Base-by-base conservation (phyloP, 1,140 invertebrate species). In the Acromyrmex echinatior region DNA sequence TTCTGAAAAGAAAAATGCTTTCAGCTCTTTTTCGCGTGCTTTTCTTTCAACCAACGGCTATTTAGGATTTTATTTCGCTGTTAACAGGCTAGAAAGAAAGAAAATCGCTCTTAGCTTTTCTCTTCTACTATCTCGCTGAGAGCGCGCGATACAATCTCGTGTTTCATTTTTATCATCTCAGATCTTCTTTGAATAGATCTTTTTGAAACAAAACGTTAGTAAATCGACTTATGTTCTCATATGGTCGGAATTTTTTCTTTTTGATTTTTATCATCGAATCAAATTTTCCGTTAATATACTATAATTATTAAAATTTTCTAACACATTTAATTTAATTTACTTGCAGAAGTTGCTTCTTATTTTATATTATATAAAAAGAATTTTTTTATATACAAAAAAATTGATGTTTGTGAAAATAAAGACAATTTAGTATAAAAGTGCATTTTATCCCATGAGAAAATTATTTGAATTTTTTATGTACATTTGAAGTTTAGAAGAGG, bases 41-140 rank as follows among this genome's bases (percentile, higher is more conserved):
- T 84, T 53, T 21, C 70, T 74, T 31, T 18, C 39, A 81, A n/a
- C 25, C 68, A 21, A 28, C 53, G 56, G 53, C 66, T 81, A 74
- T 49, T 82, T 74, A 74, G 56, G 56, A 74, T 84, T 62, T 84
- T 76, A 62, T 74, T 76, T 84, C 70, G 39, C 62, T 60, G 70
- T 39, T 10, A 25, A 49, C 70, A 62, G 2, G 56, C 12, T 10
- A 62, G 45, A 63, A 74, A 76, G 62, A 21, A 73, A 51, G 56
- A 62, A 28, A 35, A 14, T 6, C 18, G 56, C 68, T 84, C 14
- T 62, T 51, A 51, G 39, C 10, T 1, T 62, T 45, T 62, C 10
- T 39, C 73, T 56, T 25, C 14, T 25, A 25, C 14, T 31, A 49
- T 62, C 14, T 35, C 74, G 18, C 25, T 62, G 49, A 62, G 14